Percentiles rank a stretch among this genome's conserved stretches.
phyloP scores from a whole-genome alignment of 2,113 vertebrate species.

The Colius striatus region DNA sequence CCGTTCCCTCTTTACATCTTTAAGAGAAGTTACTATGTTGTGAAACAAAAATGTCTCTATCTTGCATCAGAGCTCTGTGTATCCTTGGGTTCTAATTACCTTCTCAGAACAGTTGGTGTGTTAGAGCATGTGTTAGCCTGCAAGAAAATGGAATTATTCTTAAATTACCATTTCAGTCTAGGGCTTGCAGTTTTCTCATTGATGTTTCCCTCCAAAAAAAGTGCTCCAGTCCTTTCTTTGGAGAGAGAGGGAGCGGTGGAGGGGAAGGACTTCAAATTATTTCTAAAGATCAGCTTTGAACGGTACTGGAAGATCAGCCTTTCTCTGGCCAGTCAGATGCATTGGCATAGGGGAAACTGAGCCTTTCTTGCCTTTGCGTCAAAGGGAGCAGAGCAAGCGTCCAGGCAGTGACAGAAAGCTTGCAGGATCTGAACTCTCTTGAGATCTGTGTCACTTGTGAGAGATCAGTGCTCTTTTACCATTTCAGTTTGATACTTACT shows the following conservation, averaged over 20 bases:
- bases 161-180: background rate
- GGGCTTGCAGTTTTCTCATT: background rate
- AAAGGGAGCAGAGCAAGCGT: background rate
- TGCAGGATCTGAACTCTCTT: background rate
- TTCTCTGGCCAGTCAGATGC: background rate
- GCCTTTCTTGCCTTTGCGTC: background rate
- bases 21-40: background rate
- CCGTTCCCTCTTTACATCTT: accelerated
- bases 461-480: background rate
- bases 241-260: background rate
- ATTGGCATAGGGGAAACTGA: background rate
- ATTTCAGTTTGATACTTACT: background rate
- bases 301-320: background rate
- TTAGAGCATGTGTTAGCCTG: background rate
- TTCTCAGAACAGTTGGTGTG: background rate
- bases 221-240: background rate
- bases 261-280: background rate
- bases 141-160: background rate
- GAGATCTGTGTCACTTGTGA: background rate
- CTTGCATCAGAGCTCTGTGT: background rate
- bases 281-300: background rate
- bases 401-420: too few species aligned
- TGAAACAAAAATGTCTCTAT: background rate
- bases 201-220: background rate
- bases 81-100: background rate